Conservation (phyloP, 2,888 invertebrate genomes). For the Yponomeuta malinellus region DNA sequence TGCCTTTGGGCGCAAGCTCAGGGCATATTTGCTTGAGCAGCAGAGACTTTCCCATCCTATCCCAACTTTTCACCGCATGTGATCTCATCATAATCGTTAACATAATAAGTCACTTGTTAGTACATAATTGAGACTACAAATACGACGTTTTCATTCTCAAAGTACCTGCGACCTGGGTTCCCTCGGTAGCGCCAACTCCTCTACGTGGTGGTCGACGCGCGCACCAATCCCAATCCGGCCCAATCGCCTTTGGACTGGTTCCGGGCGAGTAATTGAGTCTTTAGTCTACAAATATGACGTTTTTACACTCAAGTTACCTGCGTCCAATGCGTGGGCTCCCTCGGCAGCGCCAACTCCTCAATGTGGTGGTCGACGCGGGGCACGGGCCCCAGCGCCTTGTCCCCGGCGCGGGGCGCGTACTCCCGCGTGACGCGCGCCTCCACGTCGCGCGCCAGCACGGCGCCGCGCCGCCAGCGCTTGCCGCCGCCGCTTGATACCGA, state of each 20-base stretch:
- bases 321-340: conserved; percentile 43
- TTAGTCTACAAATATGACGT: background rate
- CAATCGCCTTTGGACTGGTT: conserved; percentile 23
- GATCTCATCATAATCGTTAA: no score
- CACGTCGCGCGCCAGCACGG: conserved; percentile 28
- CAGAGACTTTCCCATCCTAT: no score
- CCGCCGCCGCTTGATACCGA: conserved; percentile 49
- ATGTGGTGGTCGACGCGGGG: conserved; percentile 33
- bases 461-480: conserved; percentile 46
- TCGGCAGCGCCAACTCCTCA: conserved; percentile 42
- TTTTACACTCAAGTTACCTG: background rate
- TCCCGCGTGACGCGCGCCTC: conserved; percentile 20
- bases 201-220: conserved; percentile 16
- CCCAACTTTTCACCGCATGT: no score
- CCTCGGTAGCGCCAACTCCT: background rate
- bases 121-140: no score
- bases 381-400: conserved; percentile 24
- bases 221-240: conserved; percentile 14
- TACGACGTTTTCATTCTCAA: no score
- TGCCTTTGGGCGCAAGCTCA: no score
- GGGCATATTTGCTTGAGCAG: no score
- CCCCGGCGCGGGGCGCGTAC: conserved; percentile 21
- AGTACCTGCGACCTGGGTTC: no score
- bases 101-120: no score
- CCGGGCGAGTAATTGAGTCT: conserved; percentile 9